Evolutionary conservation across 2,797 vertebrate species (phyloP).

Genomic region (Cyprinodon diabolis): DNA sequence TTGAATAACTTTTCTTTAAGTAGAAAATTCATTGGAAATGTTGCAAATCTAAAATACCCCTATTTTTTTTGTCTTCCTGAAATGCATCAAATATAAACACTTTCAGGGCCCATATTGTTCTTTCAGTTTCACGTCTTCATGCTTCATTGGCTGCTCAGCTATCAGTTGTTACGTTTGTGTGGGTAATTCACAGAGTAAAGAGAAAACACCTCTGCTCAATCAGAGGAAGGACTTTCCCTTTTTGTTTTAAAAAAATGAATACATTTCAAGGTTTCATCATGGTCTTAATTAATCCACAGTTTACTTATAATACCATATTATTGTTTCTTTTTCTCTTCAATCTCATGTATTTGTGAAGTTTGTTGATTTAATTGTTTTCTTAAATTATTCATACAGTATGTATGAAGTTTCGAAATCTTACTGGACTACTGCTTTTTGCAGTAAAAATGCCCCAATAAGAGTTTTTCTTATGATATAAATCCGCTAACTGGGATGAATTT

Average conservation of each 20-base stretch:
- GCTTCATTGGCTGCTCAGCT: neutral
- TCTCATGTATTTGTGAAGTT: neutral
- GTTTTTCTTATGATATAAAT: too few relatives aligned
- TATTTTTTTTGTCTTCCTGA: neutral
- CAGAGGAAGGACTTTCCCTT: constrained; percentile 6
- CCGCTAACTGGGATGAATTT: too few relatives aligned
- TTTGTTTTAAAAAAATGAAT: neutral
- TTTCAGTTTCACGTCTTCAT: constrained; percentile 9
- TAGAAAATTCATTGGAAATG: neutral
- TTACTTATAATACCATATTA: neutral
- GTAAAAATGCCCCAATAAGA: too few relatives aligned
- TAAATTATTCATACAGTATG: neutral
- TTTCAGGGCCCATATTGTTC: constrained; percentile 3
- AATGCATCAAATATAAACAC: neutral
- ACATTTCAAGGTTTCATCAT: neutral
- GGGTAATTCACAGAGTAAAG: neutral
- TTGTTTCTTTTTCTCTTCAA: neutral
- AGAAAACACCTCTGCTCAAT: neutral
- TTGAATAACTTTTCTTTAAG: neutral
- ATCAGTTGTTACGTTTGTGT: neutral
- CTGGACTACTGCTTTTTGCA: neutral
- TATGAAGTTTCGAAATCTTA: neutral
- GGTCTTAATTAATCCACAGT: neutral
- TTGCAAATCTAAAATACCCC: neutral
- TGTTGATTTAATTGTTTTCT: neutral